phyloP scores from a whole-genome alignment of 1,140 invertebrate species.

The Drosophila santomea region DNA sequence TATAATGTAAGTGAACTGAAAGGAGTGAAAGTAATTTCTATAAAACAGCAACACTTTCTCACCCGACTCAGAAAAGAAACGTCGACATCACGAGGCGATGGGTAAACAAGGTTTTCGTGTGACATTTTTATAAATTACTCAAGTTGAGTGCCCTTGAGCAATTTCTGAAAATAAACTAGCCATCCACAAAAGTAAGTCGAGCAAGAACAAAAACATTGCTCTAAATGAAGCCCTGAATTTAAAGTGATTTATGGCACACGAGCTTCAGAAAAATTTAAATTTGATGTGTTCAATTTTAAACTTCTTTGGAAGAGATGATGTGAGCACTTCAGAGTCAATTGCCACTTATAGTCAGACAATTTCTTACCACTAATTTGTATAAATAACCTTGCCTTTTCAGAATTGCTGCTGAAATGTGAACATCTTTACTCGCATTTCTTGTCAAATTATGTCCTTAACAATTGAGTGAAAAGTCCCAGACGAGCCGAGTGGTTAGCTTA shows the following conservation, averaged over 20 bases:
- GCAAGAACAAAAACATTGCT: neutral
- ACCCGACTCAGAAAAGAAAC: neutral
- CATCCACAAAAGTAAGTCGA: neutral
- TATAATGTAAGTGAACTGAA: neutral
- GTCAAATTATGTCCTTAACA: slow-evolving; percentile 5
- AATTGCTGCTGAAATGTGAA: neutral
- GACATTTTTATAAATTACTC: slow-evolving; percentile 14
- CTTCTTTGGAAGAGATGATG: neutral
- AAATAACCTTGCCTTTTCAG: neutral
- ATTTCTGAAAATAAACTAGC: slow-evolving; percentile 5
- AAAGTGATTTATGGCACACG: slow-evolving; percentile 1
- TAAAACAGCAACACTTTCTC: neutral
- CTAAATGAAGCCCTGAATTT: neutral
- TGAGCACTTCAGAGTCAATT: too few relatives aligned
- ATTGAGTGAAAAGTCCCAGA: slow-evolving; percentile 15
- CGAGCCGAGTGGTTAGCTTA: slow-evolving; percentile 7
- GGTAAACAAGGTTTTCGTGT: slow-evolving; percentile 4
- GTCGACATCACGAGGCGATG: neutral
- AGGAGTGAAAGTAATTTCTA: slow-evolving; percentile 6
- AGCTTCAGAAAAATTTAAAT: neutral
- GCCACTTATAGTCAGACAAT: neutral
- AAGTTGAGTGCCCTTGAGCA: slow-evolving; percentile 1
- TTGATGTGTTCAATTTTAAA: neutral
- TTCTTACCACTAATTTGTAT: neutral
- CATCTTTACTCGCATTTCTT: neutral